Conservation (phyloP, 1,140 invertebrate genomes). For the Atta texana region DNA sequence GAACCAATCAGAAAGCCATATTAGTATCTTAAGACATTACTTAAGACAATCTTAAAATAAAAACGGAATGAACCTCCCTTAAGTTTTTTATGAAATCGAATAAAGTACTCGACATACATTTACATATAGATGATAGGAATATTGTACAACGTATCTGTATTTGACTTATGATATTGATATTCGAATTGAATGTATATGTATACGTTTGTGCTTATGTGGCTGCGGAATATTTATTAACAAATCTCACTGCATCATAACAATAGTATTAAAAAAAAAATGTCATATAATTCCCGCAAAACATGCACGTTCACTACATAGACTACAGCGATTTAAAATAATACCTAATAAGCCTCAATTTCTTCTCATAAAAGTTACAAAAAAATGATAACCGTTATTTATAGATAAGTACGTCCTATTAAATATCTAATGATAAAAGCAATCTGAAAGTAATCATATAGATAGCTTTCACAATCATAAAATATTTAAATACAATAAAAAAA, state of each 20-base stretch:
- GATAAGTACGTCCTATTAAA: background rate
- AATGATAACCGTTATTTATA: background rate
- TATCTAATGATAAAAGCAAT: constrained; percentile 4
- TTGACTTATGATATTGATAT: background rate
- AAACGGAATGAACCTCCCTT: too few species aligned
- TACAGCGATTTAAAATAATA: constrained; percentile 25
- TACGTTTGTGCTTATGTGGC: background rate
- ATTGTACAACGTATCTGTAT: background rate
- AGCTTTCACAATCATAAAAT: background rate
- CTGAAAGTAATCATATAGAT: background rate
- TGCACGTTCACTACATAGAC: constrained; percentile 21
- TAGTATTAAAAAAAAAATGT: constrained; percentile 1
- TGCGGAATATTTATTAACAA: constrained; percentile 38
- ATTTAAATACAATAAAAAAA: background rate
- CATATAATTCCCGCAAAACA: constrained; percentile 5
- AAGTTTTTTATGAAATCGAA: constrained; percentile 1
- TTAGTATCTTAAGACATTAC: too few species aligned
- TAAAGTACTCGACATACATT: constrained; percentile 46
- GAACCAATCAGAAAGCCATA: too few species aligned
- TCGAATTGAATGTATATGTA: background rate
- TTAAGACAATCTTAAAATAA: too few species aligned
- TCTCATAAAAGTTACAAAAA: background rate
- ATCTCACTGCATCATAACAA: background rate
- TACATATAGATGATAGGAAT: constrained; percentile 27
- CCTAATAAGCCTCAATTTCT: constrained; percentile 27